Percentiles rank a stretch among this genome's conserved stretches.
These are phyloP conservation scores for Denticeps clupeoides DNA, from an alignment of 2,797 vertebrate genomes.

Conservation along the genomic window DNA sequence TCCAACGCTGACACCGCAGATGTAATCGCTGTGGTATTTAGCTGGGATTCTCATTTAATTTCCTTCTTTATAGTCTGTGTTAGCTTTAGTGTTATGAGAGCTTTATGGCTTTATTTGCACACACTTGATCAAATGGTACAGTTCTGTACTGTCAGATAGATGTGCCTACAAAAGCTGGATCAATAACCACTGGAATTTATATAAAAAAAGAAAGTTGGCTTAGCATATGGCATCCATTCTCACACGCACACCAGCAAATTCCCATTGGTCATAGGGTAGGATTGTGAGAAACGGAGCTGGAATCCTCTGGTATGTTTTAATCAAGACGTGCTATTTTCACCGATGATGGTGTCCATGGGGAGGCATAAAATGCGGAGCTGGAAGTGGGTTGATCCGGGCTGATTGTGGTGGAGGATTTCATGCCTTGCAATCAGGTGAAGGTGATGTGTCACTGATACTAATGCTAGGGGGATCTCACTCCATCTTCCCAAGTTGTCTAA, in stretches of 20 bases:
- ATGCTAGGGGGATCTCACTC: slow-evolving; percentile 18
- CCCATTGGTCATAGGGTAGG: not conserved
- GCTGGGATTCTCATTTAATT: slow-evolving; percentile 25
- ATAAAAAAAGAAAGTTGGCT: no score
- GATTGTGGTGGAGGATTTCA: slow-evolving; percentile 19
- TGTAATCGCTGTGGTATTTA: no score
- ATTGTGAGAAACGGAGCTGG: slow-evolving; percentile 1
- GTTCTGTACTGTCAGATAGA: not conserved
- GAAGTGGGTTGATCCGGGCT: not conserved
- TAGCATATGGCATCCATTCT: not conserved
- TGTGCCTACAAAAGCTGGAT: not conserved
- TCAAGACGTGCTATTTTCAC: slow-evolving; percentile 25
- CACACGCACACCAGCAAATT: not conserved
- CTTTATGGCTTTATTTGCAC: no score
- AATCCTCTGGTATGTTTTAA: slow-evolving; percentile 19
- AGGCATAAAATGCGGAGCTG: slow-evolving; percentile 14
- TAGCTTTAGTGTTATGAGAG: slow-evolving; percentile 30
- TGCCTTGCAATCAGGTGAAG: slow-evolving; percentile 24
- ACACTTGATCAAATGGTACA: no score
- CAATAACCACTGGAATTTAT: slow-evolving; percentile 31
- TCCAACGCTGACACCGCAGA: no score
- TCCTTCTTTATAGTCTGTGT: slow-evolving; percentile 24
- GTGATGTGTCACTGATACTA: slow-evolving; percentile 12
- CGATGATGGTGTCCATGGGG: slow-evolving; percentile 19
- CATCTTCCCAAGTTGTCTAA: slow-evolving; percentile 17